A percentile compares a stretch with the other conserved stretches of the same genome.
Evolutionary conservation across 1,140 invertebrate genomes (phyloP).

Genomic region (Pogonus chalceus): DNA sequence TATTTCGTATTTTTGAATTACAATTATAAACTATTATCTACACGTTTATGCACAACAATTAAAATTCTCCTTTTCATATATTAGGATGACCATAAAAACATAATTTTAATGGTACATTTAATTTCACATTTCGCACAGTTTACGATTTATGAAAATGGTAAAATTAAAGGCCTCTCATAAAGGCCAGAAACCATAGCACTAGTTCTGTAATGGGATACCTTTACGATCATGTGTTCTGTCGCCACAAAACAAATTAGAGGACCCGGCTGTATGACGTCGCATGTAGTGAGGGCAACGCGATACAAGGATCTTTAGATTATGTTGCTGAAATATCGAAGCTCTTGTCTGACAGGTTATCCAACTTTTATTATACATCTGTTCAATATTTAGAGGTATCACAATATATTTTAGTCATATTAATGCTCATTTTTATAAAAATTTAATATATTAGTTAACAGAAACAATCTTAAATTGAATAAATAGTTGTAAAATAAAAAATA

Average conservation of each 20-base stretch:
- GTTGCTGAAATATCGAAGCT: too few relatives aligned
- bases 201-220: not conserved
- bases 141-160: not conserved
- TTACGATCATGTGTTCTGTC: not conserved
- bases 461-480: too few relatives aligned
- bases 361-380: not conserved
- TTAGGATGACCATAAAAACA: too few relatives aligned
- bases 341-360: too few relatives aligned
- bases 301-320: not conserved
- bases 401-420: not conserved
- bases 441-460: too few relatives aligned
- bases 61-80: too few relatives aligned
- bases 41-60: not conserved
- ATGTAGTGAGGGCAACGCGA: not conserved
- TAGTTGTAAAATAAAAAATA: too few relatives aligned
- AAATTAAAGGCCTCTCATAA: not conserved
- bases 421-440: not conserved
- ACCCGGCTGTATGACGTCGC: not conserved
- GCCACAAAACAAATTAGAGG: not conserved
- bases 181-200: not conserved
- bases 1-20: not conserved
- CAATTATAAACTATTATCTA: not conserved
- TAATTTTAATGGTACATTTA: too few relatives aligned
- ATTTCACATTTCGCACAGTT: not conserved
- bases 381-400: not conserved